These are phyloP conservation scores for Chrysolina oricalcia DNA, from an alignment of 2,888 invertebrate genomes.

Conservation along the genomic window DNA sequence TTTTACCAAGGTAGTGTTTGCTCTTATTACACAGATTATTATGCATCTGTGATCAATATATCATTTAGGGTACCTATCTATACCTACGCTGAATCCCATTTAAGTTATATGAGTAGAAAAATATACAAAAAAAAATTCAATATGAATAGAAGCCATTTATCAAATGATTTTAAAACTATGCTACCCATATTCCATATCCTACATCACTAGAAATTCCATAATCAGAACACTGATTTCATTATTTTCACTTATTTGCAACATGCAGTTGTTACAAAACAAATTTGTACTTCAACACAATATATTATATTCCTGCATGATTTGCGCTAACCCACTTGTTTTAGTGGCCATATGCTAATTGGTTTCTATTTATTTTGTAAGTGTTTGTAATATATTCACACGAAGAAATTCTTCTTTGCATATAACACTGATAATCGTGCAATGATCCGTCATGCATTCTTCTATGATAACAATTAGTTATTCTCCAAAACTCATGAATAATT, in stretches of 20 bases:
- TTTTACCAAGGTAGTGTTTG: no score
- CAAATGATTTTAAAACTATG: no score
- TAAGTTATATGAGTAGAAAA: no score
- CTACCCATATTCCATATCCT: no score
- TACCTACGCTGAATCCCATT: no score
- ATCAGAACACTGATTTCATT: no score
- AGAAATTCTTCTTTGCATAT: constrained; percentile 34
- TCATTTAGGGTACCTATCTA: no score
- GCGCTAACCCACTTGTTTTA: constrained; percentile 37
- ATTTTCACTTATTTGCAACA: background rate
- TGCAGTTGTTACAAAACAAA: background rate
- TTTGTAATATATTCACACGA: constrained; percentile 39
- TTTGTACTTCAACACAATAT: background rate
- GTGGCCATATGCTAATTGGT: constrained; percentile 37
- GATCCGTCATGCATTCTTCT: constrained; percentile 25
- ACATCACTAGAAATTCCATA: no score
- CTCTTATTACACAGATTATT: no score
- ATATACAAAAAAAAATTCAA: no score
- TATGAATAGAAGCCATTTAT: no score
- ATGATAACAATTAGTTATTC: constrained; percentile 34
- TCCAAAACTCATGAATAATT: constrained; percentile 26
- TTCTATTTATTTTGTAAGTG: constrained; percentile 36
- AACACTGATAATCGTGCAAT: constrained; percentile 27
- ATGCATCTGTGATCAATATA: no score
- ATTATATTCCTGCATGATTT: background rate